These are phyloP conservation scores for Tetrao urogallus DNA, from an alignment of 2,113 vertebrate species.

Conservation along the genomic window DNA sequence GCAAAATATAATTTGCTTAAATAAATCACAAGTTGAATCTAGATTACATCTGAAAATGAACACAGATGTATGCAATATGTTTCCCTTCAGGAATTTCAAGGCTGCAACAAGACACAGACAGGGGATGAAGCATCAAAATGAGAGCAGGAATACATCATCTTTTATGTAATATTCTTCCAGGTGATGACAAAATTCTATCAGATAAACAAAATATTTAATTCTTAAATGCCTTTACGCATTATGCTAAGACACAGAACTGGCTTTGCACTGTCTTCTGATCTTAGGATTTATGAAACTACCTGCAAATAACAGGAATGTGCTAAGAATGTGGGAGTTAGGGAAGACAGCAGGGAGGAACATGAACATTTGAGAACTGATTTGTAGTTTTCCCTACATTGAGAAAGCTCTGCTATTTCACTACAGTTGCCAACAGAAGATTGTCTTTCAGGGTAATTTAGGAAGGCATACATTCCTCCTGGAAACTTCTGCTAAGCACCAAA, in stretches of 20 bases:
- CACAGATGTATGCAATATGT: not conserved
- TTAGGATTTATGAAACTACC: not conserved
- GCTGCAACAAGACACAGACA: not conserved
- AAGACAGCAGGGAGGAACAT: not conserved
- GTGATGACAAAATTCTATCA: not conserved
- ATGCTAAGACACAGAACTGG: not conserved
- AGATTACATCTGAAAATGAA: not conserved
- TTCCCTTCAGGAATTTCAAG: slow-evolving; percentile 35
- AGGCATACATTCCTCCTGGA: not conserved
- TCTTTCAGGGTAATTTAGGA: not conserved
- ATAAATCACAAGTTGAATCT: not conserved
- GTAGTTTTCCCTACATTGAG: not conserved
- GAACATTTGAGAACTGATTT: not conserved
- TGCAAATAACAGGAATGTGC: not conserved
- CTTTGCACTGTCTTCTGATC: not conserved
- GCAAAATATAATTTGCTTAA: slow-evolving; percentile 7
- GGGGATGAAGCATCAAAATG: not conserved
- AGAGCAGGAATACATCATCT: not conserved
- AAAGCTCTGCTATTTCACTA: not conserved
- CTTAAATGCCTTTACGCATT: not conserved
- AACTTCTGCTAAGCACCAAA: not conserved
- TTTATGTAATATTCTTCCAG: not conserved
- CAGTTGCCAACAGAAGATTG: not conserved
- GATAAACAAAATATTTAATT: not conserved
- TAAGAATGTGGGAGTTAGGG: not conserved